A percentile compares a stretch with the other conserved stretches of the same genome.
phyloP scores from a whole-genome alignment of 2,797 vertebrate genomes.

The Oryzias sinensis region DNA sequence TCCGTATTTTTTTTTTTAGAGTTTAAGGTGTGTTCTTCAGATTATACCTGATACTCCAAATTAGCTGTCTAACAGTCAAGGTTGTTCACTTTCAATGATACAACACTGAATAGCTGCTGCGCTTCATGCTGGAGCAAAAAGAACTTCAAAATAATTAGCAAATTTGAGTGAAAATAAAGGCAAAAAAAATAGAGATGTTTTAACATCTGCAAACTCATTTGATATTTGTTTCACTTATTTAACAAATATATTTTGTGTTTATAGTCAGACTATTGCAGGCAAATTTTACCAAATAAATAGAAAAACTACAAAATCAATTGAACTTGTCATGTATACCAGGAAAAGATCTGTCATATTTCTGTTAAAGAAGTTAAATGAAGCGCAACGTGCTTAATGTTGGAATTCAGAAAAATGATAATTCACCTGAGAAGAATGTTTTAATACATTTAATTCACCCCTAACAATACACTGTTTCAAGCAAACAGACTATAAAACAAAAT shows the following conservation, averaged over 20 bases:
- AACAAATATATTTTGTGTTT: background rate
- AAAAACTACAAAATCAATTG: conserved; percentile 2
- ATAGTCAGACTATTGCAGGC: background rate
- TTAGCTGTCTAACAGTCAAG: conserved; percentile 1
- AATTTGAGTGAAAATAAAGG: conserved; percentile 2
- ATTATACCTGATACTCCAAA: conserved; percentile 15
- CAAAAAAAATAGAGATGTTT: background rate
- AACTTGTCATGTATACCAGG: background rate
- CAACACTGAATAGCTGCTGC: conserved; percentile 1
- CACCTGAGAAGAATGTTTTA: too few species aligned
- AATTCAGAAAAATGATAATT: too few species aligned
- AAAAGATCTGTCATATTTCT: conserved; percentile 6
- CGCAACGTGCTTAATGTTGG: background rate
- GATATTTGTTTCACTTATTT: too few species aligned
- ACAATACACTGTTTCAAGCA: too few species aligned
- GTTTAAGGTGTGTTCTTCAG: conserved; percentile 8
- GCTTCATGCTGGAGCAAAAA: background rate
- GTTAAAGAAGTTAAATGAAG: background rate
- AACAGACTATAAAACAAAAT: too few species aligned
- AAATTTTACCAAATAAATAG: background rate
- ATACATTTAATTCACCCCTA: too few species aligned
- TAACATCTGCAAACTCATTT: too few species aligned
- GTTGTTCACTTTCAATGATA: background rate
- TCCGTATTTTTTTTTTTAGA: background rate
- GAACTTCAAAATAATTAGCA: background rate